A percentile compares a stretch with the other conserved stretches of the same genome.
These are phyloP conservation scores for Anniella stebbinsi DNA, from an alignment of 2,797 vertebrate genomes.

Conservation along the genomic window DNA sequence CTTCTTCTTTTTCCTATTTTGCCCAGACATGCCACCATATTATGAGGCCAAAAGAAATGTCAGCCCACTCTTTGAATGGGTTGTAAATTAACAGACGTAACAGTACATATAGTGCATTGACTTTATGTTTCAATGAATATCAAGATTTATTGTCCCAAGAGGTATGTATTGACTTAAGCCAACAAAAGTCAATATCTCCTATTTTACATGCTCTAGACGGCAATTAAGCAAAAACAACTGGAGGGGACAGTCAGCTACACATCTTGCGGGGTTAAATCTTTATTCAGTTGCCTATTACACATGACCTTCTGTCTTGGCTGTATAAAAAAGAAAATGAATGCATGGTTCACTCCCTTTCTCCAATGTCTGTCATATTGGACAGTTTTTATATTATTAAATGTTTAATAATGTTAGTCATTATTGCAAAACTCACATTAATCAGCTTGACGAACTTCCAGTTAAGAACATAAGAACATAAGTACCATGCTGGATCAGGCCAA, in stretches of 20 bases:
- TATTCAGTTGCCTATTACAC: conserved; percentile 25
- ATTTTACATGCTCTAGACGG: conserved; percentile 44
- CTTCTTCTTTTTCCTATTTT: not conserved
- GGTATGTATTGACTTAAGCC: conserved; percentile 40
- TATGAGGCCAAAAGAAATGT: conserved; percentile 18
- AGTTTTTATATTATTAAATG: not conserved
- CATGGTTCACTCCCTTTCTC: not conserved
- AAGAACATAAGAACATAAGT: too few species aligned
- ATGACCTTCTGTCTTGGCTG: conserved; percentile 25
- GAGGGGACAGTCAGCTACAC: conserved; percentile 16
- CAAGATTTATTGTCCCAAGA: conserved; percentile 43
- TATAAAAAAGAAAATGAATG: not conserved
- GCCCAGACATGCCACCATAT: not conserved
- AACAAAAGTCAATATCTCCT: conserved; percentile 29
- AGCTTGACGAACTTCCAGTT: not conserved
- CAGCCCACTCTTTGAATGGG: not conserved
- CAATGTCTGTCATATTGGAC: not conserved
- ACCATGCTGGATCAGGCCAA: too few species aligned
- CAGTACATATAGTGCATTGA: conserved; percentile 32
- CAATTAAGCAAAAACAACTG: conserved; percentile 39
- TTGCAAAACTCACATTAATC: not conserved
- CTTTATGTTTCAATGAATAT: conserved; percentile 47
- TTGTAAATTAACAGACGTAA: conserved; percentile 30
- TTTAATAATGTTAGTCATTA: not conserved
- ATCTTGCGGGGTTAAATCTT: conserved; percentile 7